These are phyloP conservation scores for Mesaphorura yosii DNA, from an alignment of 1,140 invertebrate genomes.

Conservation along the genomic window DNA sequence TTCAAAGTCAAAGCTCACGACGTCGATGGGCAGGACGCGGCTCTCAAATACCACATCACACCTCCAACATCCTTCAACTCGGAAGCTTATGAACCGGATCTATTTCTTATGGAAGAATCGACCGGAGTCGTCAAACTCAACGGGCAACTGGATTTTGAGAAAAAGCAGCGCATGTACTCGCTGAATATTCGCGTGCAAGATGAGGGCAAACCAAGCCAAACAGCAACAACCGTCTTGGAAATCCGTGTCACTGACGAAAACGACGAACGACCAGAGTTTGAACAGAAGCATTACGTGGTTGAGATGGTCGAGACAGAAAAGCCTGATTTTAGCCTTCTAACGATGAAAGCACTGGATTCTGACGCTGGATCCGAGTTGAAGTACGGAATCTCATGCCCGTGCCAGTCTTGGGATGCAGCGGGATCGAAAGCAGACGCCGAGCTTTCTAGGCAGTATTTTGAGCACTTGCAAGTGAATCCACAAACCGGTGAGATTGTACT, in stretches of 20 bases:
- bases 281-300: constrained; percentile 47
- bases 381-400: constrained; percentile 55
- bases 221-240: constrained; percentile 58
- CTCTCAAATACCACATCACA: constrained; percentile 36
- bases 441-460: constrained; percentile 50
- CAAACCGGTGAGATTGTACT: constrained; percentile 56
- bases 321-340: constrained; percentile 41
- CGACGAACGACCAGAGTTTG: constrained; percentile 66
- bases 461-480: constrained; percentile 42
- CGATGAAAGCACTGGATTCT: constrained; percentile 53
- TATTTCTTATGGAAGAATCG: constrained; percentile 36
- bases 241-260: constrained; percentile 66
- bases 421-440: constrained; percentile 53
- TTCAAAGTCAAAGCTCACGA: constrained; percentile 33
- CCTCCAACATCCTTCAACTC: no score
- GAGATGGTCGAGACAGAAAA: constrained; percentile 42
- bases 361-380: constrained; percentile 55
- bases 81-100: constrained; percentile 37
- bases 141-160: constrained; percentile 26
- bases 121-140: constrained; percentile 36
- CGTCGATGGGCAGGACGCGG: constrained; percentile 35
- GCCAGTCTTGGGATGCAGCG: constrained; percentile 59
- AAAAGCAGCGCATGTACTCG: constrained; percentile 14
- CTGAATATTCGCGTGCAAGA: constrained; percentile 27
- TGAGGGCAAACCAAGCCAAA: constrained; percentile 41